Percentiles rank a stretch among this genome's conserved stretches.
Conservation (phyloP, 1,140 invertebrate species). For the Trachymyrmex septentrionalis region DNA sequence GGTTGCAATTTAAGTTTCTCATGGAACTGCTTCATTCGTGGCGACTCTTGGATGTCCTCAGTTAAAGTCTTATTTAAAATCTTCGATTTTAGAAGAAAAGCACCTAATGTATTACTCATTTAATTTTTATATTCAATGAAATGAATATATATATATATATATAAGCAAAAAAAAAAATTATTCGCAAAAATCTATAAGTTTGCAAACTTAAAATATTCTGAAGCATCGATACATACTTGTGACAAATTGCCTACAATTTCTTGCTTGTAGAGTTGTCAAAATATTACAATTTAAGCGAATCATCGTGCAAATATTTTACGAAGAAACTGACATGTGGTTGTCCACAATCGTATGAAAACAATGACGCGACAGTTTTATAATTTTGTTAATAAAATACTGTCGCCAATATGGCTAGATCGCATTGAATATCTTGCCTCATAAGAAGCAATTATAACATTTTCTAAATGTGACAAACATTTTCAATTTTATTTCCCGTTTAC, state of each 20-base stretch:
- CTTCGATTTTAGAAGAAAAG: slow-evolving; percentile 17
- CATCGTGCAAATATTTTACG: slow-evolving; percentile 26
- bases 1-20: slow-evolving; percentile 77
- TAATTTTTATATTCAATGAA: neutral
- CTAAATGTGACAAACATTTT: neutral
- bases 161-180: neutral
- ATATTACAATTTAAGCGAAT: slow-evolving; percentile 24
- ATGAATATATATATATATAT: neutral
- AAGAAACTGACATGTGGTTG: neutral
- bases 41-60: slow-evolving; percentile 64
- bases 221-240: slow-evolving; percentile 46
- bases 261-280: slow-evolving; percentile 21
- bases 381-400: slow-evolving; percentile 65
- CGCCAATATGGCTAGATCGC: neutral
- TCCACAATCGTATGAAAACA: neutral
- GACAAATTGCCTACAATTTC: slow-evolving; percentile 39
- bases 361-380: neutral
- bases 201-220: neutral
- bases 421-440: neutral
- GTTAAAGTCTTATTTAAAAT: neutral
- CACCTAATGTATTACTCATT: slow-evolving; percentile 20
- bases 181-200: neutral
- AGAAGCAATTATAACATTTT: neutral
- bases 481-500: neutral
- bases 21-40: slow-evolving; percentile 79